Base-by-base conservation (phyloP, 2,797 vertebrate species). In the Ctenochaetus hawaiiensis region DNA sequence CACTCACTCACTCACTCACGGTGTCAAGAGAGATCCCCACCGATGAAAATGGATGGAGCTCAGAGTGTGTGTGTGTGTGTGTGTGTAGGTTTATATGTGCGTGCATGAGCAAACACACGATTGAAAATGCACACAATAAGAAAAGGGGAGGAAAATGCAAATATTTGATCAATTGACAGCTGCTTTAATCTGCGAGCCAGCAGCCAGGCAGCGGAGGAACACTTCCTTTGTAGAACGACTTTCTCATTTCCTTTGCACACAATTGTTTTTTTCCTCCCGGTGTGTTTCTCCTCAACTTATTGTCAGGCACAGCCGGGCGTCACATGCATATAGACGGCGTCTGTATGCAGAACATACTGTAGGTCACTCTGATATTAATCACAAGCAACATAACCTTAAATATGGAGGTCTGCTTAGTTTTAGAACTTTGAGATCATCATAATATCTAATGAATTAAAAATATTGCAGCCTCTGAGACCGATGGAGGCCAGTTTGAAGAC, bases 121-220 rank as follows among this genome's bases (percentile, higher is more conserved):
- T 18, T 71, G 67, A 47, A 68, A 65, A 73, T 57, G 48, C 72
- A 52, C 65, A 68, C 68, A 65, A 49, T 65, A 52, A 81, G 26
- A 77, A 76, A 44, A 77, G 37, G 63, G 49, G 78, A 80, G 60
- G 67, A 80, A 83, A 86, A 91, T 89, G 90, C 87, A 80, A 91
- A 92, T 90, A 90, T 90, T 91, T 89, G 90, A 89, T 91, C 70
- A 89, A 81, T 67, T 89, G 91, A 89, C 87, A 90, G 83, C 80
- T 79, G 82, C 90, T 91, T 92, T 90, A 86, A 91, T 89, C 52
- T 90, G 85, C 60, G 78, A 84, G 85, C 75, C 81, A 12, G 80
- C 83, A 76, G 72, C 75, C 71, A 39, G 62, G 67, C 69, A 72
- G 82, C 76, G 56, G 56, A 73, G 67, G 78, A 82, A 43, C 74